phyloP scores from a whole-genome alignment of 2,113 vertebrate species.

The Oncorhynchus mykiss region DNA sequence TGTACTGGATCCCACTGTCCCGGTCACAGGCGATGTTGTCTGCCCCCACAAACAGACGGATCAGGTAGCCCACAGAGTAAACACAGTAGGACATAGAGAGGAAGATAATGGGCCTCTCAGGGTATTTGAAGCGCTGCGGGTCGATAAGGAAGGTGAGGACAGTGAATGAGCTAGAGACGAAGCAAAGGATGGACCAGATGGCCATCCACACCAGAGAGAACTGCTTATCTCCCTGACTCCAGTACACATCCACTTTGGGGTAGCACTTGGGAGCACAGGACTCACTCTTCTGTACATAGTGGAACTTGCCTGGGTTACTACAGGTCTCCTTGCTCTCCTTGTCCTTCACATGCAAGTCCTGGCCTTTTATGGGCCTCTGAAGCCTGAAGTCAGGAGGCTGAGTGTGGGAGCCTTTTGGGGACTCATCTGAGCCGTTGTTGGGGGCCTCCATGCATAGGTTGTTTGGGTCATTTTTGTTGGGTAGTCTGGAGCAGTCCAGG shows the following conservation, averaged over 20 bases:
- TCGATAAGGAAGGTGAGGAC: conserved; percentile 96
- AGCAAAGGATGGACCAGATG: conserved; percentile 93
- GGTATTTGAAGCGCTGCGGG: conserved; percentile 93
- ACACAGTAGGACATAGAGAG: conserved; percentile 98
- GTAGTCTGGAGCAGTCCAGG: conserved; percentile 89
- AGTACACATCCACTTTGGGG: conserved; percentile 92
- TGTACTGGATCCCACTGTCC: conserved; percentile 91
- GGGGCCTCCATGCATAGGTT: conserved; percentile 98
- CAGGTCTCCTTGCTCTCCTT: conserved; percentile 73
- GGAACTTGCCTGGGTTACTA: conserved; percentile 91
- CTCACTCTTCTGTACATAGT: conserved; percentile 91
- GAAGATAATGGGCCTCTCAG: conserved; percentile 96
- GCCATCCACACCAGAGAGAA: conserved; percentile 94
- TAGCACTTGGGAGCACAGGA: conserved; percentile 92
- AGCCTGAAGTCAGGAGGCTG: conserved; percentile 86
- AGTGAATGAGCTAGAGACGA: conserved; percentile 95
- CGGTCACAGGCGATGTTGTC: conserved; percentile 93
- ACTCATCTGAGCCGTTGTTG: conserved; percentile 88
- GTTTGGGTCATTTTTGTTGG: conserved; percentile 95
- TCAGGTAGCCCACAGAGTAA: conserved; percentile 93
- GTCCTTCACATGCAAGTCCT: conserved; percentile 62
- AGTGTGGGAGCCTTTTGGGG: conserved; percentile 82
- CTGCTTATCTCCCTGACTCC: conserved; percentile 91
- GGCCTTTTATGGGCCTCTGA: conserved; percentile 70
- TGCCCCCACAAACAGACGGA: conserved; percentile 91